Percentiles rank a stretch among this genome's conserved stretches.
These are phyloP conservation scores for Crocallis elinguaria DNA, from an alignment of 2,888 invertebrate genomes.

Conservation along the genomic window DNA sequence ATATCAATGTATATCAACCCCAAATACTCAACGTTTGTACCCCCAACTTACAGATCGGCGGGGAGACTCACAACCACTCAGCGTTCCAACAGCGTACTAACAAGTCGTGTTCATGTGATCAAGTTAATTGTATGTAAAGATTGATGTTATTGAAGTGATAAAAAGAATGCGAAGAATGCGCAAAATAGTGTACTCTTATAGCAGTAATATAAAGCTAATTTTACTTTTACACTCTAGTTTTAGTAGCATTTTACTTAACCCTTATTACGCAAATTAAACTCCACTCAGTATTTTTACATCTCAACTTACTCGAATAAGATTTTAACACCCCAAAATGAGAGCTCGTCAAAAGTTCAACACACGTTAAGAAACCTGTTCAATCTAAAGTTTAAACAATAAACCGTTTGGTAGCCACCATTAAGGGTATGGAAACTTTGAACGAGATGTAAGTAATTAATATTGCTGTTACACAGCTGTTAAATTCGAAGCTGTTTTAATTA, in stretches of 20 bases:
- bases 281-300: constrained; percentile 6
- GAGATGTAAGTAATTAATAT: constrained; percentile 21
- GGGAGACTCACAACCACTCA: too few species aligned
- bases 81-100: too few species aligned
- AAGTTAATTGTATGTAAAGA: too few species aligned
- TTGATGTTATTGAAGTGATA: too few species aligned
- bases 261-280: not conserved
- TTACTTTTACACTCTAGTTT: not conserved
- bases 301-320: constrained; percentile 7
- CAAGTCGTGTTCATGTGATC: too few species aligned
- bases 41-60: too few species aligned
- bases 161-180: too few species aligned
- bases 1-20: too few species aligned
- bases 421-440: constrained; percentile 9
- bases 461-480: constrained; percentile 20
- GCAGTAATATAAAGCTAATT: too few species aligned
- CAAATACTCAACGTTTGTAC: too few species aligned
- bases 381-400: constrained; percentile 24
- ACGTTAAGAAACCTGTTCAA: constrained; percentile 11
- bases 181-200: too few species aligned
- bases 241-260: not conserved
- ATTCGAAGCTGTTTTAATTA: constrained; percentile 17
- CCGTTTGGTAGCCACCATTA: constrained; percentile 12
- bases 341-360: constrained; percentile 8
- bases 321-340: constrained; percentile 1